Conservation (phyloP, 2,113 vertebrate species). For the Heptranchias perlo region DNA sequence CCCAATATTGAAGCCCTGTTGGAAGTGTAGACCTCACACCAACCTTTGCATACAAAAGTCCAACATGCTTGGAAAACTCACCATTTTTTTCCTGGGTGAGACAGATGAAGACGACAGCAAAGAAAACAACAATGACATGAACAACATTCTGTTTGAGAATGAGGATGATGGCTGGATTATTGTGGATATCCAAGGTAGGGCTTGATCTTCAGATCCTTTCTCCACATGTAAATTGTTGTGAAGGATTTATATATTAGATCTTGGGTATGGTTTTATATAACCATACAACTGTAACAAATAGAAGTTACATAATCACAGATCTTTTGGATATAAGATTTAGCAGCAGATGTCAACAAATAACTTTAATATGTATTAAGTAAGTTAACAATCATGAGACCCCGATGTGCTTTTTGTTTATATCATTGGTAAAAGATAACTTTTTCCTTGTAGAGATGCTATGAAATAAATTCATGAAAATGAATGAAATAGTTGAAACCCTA, state of each 20-base stretch:
- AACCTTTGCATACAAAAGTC: not conserved
- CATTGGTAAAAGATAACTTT: not conserved
- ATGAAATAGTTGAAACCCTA: not conserved
- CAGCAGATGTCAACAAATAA: not conserved
- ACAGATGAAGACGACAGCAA: constrained; percentile 38
- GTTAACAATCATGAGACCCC: not conserved
- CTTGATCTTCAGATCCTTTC: not conserved
- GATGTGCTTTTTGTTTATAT: not conserved
- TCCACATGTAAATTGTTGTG: not conserved
- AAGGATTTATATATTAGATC: not conserved
- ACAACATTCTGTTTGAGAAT: constrained; percentile 51
- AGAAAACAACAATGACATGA: constrained; percentile 30
- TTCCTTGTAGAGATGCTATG: not conserved
- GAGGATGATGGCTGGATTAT: constrained; percentile 64
- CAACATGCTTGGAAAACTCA: constrained; percentile 54
- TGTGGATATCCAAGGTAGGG: constrained; percentile 56
- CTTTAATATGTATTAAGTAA: not conserved
- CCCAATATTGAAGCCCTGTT: not conserved
- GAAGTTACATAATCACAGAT: not conserved
- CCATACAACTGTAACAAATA: not conserved
- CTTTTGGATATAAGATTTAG: not conserved
- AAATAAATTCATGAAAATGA: not conserved
- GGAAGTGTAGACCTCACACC: not conserved
- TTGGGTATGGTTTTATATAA: not conserved
- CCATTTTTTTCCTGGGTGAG: constrained; percentile 52